Conservation (phyloP, 1,140 invertebrate genomes). For the Armadillidium nasatum region DNA sequence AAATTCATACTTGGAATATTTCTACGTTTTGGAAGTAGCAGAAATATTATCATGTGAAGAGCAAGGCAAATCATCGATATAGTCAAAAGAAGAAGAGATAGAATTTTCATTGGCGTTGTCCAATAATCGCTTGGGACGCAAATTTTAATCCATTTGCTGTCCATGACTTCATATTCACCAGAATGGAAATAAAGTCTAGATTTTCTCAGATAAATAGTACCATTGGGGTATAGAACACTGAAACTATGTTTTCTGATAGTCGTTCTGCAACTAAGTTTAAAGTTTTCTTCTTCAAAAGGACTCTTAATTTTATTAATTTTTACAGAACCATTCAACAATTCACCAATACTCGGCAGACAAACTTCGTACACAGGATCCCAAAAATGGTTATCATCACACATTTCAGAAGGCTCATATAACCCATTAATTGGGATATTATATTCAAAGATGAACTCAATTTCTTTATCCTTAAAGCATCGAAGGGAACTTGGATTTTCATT, state of each 20-base stretch:
- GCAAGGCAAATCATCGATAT: conserved; percentile 35
- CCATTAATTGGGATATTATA: conserved; percentile 22
- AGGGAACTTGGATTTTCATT: conserved; percentile 18
- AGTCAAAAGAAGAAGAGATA: conserved; percentile 30
- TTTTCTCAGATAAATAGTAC: conserved; percentile 33
- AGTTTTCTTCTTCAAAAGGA: conserved; percentile 10
- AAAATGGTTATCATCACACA: conserved; percentile 35
- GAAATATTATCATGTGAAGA: conserved; percentile 36
- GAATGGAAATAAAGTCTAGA: conserved; percentile 27
- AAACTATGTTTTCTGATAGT: conserved; percentile 23
- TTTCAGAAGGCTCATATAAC: conserved; percentile 20
- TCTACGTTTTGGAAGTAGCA: conserved; percentile 32
- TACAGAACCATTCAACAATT: conserved; percentile 24
- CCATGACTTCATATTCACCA: conserved; percentile 38
- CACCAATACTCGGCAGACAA: conserved; percentile 25
- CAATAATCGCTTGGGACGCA: conserved; percentile 28
- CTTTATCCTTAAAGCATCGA: conserved; percentile 17
- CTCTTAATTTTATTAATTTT: conserved; percentile 26
- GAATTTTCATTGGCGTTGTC: conserved; percentile 34
- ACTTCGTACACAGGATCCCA: conserved; percentile 29
- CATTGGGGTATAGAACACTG: conserved; percentile 31
- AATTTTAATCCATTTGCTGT: conserved; percentile 30
- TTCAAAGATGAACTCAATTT: not conserved
- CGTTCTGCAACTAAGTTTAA: conserved; percentile 32
- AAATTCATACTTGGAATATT: conserved; percentile 43